Base-by-base conservation (phyloP, 1,140 invertebrate species). In the Polyergus mexicanus region DNA sequence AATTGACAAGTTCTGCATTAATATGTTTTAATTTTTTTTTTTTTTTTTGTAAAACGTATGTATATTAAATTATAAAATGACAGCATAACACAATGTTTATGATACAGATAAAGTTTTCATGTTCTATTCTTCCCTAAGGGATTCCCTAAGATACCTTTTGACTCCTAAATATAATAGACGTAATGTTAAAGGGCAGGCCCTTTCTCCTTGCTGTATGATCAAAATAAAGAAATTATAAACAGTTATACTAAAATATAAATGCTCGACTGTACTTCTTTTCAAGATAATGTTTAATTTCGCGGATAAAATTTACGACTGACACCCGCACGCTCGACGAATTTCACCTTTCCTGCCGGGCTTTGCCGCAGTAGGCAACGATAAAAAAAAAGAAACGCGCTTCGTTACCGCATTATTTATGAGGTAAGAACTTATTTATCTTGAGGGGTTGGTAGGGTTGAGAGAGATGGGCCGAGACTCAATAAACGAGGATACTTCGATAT, bases 381-480 rank as follows among this genome's bases (percentile, higher is more conserved):
- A 63, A 66, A 51, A 77, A 69, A 54, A 74, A 38, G 22, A 32
- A 84, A 38, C 25, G 22, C 6, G 81, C 44, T 76, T 84, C 32
- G 72, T 84, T 77, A 84, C 16, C 32, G 44, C 38, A 84, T 84
- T 84, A 84, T 84, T 84, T 84, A 84, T 77, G 72, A 84, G 60
- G 32, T 38, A 77, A 68, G 71, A 76, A 84, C 58, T 84, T 84
- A 84, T 76, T 84, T 84, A 84, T 84, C 71, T 77, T 54, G 60
- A 69, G 65, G 58, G 44, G 41, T 51, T 63, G 25, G 28, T 77
- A 54, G 72, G 22, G 54, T n/a, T 44, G 54, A 74, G 80, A 44
- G 58, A 74, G 51, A 63, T 58, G 63, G 28, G 51, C 69, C 25
- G 76, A 38, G 77, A 56, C 32, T 69, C 47, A 56, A 80, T 56